Base-by-base conservation (phyloP, 1,140 invertebrate species). In the Dreissena rostriformis region DNA sequence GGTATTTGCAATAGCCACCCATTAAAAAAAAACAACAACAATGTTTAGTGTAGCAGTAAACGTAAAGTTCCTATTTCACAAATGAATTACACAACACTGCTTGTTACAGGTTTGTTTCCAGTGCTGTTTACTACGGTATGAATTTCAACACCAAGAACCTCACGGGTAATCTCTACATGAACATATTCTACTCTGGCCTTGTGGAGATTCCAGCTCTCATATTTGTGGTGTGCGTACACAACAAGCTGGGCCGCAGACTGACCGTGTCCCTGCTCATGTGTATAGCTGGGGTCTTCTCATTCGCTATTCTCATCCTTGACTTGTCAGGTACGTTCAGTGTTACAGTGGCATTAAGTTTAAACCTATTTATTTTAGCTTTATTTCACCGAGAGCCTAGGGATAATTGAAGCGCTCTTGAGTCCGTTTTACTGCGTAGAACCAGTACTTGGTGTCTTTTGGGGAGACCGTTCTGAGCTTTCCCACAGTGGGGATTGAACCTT, bases 111-210 rank as follows among this genome's bases (percentile, higher is more conserved):
- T 92, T 93, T 90, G 90, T 91, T 0, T 87, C 89, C 71, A 90
- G 91, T 79, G 85, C 88, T 57, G 91, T 93, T 11, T 93, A 93
- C 70, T 93, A 93, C 89, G 92, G 92, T 26, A 80, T 91, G 57
- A 89, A 90, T 52, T 91, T 93, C 70, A 92, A 91, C 77, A 89
- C 88, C 11, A 89, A 87, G 53, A 92, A 92, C 77, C 82, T 93
- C 19, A 86, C 88, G 39, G 92, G 92, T n/a, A 77, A 93, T 82
- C 78, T 88, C 11, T 92, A 93, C 72, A n/a, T 93, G 8, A 93
- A 93, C 85, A 88, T 91, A 52, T 93, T 93, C 61, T 87, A 91
- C 26, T 88, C 91, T 26, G 92, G 91, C 28, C 52, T 93, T 1
- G 91, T 93, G 0, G 92, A 93, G 82, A 90, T 93, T 79, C 91